Evolutionary conservation across 1,140 invertebrate genomes (phyloP).

Genomic region (Philopotamus ludificatus): DNA sequence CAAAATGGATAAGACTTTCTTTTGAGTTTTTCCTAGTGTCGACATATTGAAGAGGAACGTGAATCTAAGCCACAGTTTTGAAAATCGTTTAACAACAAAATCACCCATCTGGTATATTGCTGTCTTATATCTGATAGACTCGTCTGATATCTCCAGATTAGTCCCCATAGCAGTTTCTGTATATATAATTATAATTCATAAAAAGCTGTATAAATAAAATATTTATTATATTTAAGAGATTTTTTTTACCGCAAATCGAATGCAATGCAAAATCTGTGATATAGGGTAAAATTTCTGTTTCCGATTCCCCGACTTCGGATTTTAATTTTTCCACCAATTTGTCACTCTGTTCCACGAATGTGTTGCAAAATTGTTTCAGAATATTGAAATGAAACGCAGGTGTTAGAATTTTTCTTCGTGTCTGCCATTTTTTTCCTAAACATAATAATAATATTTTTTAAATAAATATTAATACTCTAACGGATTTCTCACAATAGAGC

Average conservation of each 20-base stretch:
- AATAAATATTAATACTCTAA: no score
- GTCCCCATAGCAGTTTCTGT: conserved; percentile 23
- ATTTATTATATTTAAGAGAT: background rate
- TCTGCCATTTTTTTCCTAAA: no score
- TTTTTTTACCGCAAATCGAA: conserved; percentile 18
- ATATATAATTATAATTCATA: no score
- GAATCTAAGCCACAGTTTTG: conserved; percentile 45
- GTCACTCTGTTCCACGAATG: conserved; percentile 11
- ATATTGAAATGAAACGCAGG: no score
- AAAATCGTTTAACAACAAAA: conserved; percentile 46
- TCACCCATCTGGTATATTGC: conserved; percentile 47
- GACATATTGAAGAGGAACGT: conserved; percentile 42
- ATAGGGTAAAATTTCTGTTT: conserved; percentile 16
- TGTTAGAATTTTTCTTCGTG: no score
- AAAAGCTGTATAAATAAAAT: background rate
- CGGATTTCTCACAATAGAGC: no score
- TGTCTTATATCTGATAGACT: conserved; percentile 45
- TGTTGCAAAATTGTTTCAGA: conserved; percentile 14
- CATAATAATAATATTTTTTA: no score
- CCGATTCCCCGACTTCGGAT: background rate
- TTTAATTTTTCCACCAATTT: conserved; percentile 4
- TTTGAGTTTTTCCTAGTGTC: conserved; percentile 37
- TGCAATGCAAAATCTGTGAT: conserved; percentile 12
- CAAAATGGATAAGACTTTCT: conserved; percentile 42
- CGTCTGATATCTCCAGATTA: background rate